phyloP scores from a whole-genome alignment of 1,140 invertebrate genomes.

The Drosophila tani region DNA sequence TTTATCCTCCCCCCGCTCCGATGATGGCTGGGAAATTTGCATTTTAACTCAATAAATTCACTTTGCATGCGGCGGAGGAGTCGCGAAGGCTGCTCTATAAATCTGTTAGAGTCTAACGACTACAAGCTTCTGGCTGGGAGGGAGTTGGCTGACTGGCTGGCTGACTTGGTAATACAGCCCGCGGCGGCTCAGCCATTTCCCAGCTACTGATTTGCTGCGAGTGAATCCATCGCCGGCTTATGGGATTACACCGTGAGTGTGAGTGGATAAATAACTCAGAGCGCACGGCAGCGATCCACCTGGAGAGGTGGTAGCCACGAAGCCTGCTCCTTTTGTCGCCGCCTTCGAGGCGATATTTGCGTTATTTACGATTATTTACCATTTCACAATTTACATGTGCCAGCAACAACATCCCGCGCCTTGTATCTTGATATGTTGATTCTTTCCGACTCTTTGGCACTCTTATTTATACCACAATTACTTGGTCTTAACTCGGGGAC shows the following conservation, averaged over 20 bases:
- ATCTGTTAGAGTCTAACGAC: constrained; percentile 70
- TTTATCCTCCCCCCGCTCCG: constrained; percentile 28
- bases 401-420: constrained; percentile 55
- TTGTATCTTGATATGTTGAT: constrained; percentile 80
- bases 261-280: constrained; percentile 67
- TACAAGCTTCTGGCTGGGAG: constrained; percentile 39
- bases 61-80: constrained; percentile 72
- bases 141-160: neutral
- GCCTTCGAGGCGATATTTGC: constrained; percentile 76
- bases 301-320: constrained; percentile 8
- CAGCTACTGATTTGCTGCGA: constrained; percentile 69
- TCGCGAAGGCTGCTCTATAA: constrained; percentile 72
- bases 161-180: constrained; percentile 55
- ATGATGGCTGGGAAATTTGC: constrained; percentile 68
- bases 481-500: constrained; percentile 59
- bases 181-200: constrained; percentile 64
- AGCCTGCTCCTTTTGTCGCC: constrained; percentile 66
- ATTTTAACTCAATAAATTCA: constrained; percentile 84
- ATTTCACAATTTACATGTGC: constrained; percentile 80
- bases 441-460: constrained; percentile 9
- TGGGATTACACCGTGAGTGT: constrained; percentile 65
- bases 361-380: constrained; percentile 84
- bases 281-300: constrained; percentile 13
- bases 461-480: constrained; percentile 78
- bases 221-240: constrained; percentile 55